Conservation (phyloP, 2,888 invertebrate genomes). For the Diaperis boleti region DNA sequence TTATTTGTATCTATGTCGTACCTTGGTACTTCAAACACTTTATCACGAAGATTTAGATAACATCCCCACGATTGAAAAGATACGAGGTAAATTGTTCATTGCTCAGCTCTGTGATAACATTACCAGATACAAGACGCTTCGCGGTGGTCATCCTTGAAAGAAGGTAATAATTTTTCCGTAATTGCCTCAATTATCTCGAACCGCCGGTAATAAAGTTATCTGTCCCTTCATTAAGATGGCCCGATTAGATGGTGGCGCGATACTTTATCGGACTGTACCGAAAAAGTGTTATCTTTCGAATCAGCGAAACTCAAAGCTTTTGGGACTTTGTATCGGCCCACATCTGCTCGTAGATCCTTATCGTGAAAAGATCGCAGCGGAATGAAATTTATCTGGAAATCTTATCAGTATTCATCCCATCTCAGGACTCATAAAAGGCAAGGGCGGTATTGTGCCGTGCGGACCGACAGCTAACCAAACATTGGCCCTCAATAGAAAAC, state of each 20-base stretch:
- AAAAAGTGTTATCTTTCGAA: constrained; percentile 48
- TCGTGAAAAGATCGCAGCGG: constrained; percentile 46
- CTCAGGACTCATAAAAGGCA: constrained; percentile 51
- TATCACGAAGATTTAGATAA: no score
- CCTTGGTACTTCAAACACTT: no score
- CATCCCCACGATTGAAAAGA: no score
- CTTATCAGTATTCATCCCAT: constrained; percentile 62
- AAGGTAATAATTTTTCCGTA: constrained; percentile 6
- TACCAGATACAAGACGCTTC: no score
- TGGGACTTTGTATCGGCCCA: constrained; percentile 51
- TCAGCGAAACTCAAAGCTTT: constrained; percentile 42
- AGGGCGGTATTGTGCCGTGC: constrained; percentile 57
- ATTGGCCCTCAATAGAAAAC: constrained; percentile 72
- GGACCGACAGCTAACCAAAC: constrained; percentile 76
- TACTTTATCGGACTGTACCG: constrained; percentile 35
- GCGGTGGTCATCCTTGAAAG: not conserved
- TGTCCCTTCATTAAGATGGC: constrained; percentile 36
- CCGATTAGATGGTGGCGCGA: constrained; percentile 41
- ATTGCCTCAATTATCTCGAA: constrained; percentile 14
- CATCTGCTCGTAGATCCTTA: constrained; percentile 55
- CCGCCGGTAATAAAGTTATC: constrained; percentile 30
- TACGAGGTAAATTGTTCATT: no score
- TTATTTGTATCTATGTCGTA: no score
- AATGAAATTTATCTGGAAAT: constrained; percentile 51
- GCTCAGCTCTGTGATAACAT: no score